Evolutionary conservation across 2,113 vertebrate genomes (phyloP).

Genomic region (Oreocharis arfaki): DNA sequence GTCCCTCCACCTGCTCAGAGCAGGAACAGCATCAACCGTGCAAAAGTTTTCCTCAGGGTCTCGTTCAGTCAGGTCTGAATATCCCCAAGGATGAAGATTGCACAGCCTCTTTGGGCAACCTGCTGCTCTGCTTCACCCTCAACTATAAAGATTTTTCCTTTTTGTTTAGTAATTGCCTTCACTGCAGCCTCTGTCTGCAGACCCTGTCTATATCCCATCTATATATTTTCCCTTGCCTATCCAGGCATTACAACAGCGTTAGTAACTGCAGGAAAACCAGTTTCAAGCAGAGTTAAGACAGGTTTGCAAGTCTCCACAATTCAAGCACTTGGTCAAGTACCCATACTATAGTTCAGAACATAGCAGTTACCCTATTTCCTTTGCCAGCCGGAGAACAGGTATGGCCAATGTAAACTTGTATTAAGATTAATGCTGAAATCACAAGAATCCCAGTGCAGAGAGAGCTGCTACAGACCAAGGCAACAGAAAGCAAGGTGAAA

Average conservation of each 20-base stretch:
- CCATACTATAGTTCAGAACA: not conserved
- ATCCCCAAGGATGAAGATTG: not conserved
- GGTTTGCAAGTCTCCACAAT: not conserved
- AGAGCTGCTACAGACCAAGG: not conserved
- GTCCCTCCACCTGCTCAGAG: not conserved
- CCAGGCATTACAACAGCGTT: not conserved
- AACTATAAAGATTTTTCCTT: not conserved
- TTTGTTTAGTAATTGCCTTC: not conserved
- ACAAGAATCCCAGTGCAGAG: not conserved
- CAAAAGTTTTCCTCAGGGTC: not conserved
- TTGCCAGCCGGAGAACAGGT: not conserved
- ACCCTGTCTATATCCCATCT: rapidly evolving
- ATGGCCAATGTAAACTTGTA: not conserved
- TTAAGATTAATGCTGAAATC: not conserved
- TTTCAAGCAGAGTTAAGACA: not conserved
- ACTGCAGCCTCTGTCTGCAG: not conserved
- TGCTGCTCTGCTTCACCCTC: rapidly evolving
- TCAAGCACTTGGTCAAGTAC: not conserved
- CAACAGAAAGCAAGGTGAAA: not conserved
- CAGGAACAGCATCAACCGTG: rapidly evolving
- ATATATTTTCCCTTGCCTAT: not conserved
- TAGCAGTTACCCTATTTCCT: not conserved
- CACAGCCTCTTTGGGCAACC: not conserved
- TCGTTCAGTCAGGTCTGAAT: not conserved
- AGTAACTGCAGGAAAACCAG: not conserved